Conservation (phyloP, 2,797 vertebrate genomes). For the Schizopygopsis malacanthus region DNA sequence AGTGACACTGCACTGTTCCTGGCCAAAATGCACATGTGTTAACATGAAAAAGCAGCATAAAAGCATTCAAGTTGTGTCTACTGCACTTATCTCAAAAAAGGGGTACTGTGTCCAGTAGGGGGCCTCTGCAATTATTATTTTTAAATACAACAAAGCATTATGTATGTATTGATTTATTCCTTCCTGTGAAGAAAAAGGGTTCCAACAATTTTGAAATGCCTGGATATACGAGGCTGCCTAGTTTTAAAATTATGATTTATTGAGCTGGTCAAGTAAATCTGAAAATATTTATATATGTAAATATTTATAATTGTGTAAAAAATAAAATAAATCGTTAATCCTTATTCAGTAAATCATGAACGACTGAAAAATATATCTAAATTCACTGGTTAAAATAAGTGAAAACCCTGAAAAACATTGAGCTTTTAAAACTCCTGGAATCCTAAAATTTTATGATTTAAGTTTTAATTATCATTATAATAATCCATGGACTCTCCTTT, state of each 20-base stretch:
- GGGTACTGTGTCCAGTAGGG: not conserved
- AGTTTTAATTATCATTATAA: not conserved
- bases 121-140: not conserved
- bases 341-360: not conserved
- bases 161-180: no score
- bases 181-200: not conserved
- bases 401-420: not conserved
- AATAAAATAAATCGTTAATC: not conserved
- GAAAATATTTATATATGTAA: no score
- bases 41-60: not conserved
- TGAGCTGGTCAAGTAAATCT: not conserved
- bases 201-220: not conserved
- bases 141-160: not conserved
- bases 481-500: not conserved
- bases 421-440: not conserved
- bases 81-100: not conserved
- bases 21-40: not conserved
- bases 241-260: not conserved
- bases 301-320: not conserved
- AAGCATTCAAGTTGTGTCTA: not conserved
- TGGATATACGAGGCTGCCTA: not conserved
- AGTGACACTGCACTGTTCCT: not conserved
- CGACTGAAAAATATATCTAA: not conserved
- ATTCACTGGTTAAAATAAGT: not conserved
- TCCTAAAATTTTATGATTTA: not conserved